phyloP scores from a whole-genome alignment of 2,888 invertebrate genomes.

The Corbicula japonica region DNA sequence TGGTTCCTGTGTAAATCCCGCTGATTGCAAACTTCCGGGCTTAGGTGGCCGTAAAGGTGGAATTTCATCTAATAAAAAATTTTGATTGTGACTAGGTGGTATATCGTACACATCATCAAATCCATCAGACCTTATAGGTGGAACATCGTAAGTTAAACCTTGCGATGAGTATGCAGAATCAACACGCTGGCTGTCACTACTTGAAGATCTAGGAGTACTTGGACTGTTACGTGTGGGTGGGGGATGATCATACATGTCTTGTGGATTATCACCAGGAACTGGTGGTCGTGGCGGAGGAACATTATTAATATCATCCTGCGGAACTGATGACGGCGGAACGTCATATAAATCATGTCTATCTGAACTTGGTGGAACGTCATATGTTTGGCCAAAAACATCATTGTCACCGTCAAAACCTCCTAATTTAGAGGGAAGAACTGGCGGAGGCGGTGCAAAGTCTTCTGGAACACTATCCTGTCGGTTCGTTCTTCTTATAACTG shows the following conservation, averaged over 20 bases:
- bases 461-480: constrained; percentile 83
- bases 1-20: constrained; percentile 66
- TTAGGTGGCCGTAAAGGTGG: constrained; percentile 78
- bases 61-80: constrained; percentile 43
- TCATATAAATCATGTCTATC: constrained; percentile 72
- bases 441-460: constrained; percentile 80
- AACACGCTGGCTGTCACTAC: constrained; percentile 72
- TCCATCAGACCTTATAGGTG: constrained; percentile 52
- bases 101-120: constrained; percentile 75
- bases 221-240: constrained; percentile 72
- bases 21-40: constrained; percentile 58
- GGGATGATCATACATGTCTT: constrained; percentile 74
- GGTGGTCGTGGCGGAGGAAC: constrained; percentile 67
- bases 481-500: constrained; percentile 41
- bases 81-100: constrained; percentile 69
- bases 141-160: constrained; percentile 68
- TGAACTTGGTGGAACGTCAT: constrained; percentile 68
- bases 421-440: constrained; percentile 58
- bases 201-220: constrained; percentile 71
- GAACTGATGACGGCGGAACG: constrained; percentile 68
- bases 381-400: constrained; percentile 63
- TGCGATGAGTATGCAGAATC: constrained; percentile 74
- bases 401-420: constrained; percentile 39
- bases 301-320: constrained; percentile 63
- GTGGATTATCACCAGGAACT: constrained; percentile 24